Conservation (phyloP, 2,113 vertebrate genomes). For the Lamprologus tigripictilis region DNA sequence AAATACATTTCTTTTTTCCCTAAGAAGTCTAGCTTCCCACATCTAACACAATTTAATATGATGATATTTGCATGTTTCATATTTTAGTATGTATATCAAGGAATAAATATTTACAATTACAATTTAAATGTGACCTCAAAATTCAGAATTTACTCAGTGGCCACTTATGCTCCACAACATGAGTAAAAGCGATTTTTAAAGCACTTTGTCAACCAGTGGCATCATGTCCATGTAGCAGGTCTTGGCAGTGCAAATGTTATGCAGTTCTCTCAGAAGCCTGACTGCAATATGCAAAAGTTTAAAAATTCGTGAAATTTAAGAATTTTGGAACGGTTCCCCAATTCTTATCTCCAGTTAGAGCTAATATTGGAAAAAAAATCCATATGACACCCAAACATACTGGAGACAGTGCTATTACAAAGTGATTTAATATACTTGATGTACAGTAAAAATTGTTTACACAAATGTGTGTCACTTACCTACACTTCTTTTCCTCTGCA, state of each 20-base stretch:
- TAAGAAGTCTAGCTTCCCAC: neutral
- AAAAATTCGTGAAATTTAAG: fast-evolving
- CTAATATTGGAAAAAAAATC: neutral
- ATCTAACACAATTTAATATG: neutral
- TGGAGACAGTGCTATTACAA: neutral
- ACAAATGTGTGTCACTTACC: neutral
- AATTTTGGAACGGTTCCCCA: neutral
- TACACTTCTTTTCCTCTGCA: neutral
- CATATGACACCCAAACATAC: neutral
- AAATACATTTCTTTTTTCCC: neutral
- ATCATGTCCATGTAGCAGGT: neutral
- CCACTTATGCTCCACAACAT: neutral
- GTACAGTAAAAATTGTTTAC: neutral
- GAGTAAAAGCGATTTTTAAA: neutral
- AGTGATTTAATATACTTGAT: neutral
- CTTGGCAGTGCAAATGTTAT: neutral
- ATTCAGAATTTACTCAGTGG: neutral
- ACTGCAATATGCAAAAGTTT: neutral
- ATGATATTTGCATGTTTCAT: neutral
- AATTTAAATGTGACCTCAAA: neutral
- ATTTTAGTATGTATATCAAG: neutral
- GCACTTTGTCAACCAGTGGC: neutral
- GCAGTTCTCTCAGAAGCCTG: neutral
- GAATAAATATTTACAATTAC: neutral
- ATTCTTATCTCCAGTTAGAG: neutral